These are phyloP conservation scores for Epinephelus coioides DNA, from an alignment of 2,797 vertebrate species.

Conservation along the genomic window DNA sequence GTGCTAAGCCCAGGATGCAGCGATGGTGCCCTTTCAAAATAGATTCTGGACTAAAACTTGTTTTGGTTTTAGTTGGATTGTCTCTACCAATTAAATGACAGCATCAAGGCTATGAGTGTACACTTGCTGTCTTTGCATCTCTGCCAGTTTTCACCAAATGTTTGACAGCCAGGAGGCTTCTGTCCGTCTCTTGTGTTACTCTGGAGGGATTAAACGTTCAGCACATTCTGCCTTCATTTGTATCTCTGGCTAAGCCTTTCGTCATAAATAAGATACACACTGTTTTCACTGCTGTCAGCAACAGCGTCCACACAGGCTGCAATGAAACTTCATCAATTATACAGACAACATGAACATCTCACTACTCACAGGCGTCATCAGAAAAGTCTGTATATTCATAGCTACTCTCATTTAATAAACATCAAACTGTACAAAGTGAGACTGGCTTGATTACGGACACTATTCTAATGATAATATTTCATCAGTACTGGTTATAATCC, in stretches of 20 bases:
- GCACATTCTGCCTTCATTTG: conserved; percentile 13
- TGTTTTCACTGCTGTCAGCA: conserved; percentile 15
- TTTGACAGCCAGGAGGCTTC: conserved; percentile 5
- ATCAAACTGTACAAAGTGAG: not conserved
- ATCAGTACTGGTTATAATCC: not conserved
- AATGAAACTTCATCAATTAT: not conserved
- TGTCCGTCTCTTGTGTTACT: not conserved
- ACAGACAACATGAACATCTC: not conserved
- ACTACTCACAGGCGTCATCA: not conserved
- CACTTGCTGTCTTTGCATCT: not conserved
- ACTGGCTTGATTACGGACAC: not conserved
- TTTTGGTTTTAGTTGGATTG: too few species aligned
- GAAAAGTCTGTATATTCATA: not conserved
- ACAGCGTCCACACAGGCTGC: not conserved
- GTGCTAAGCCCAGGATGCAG: too few species aligned
- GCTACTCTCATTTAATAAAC: not conserved
- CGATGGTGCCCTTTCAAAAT: too few species aligned
- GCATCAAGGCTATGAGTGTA: not conserved
- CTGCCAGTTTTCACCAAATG: not conserved
- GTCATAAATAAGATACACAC: conserved; percentile 24
- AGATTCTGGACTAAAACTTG: too few species aligned
- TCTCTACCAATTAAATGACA: not conserved
- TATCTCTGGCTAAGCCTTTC: conserved; percentile 5
- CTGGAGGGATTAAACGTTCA: conserved; percentile 10
- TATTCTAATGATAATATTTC: not conserved